Evolutionary conservation across 2,888 invertebrate species (phyloP).

Genomic region (Smittia aterrima): DNA sequence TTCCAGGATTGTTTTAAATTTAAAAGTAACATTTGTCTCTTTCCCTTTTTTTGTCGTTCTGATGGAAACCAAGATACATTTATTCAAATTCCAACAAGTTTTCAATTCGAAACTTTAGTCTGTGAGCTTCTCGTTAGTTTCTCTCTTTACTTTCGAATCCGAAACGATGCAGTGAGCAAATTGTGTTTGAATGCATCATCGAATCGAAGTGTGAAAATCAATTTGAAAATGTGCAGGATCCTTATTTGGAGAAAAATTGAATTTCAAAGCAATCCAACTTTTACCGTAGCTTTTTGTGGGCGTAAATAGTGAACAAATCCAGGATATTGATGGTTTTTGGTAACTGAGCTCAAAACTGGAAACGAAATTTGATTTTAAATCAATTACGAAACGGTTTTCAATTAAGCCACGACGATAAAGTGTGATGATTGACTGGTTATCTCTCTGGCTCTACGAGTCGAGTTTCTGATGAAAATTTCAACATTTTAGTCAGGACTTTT

Average conservation of each 20-base stretch:
- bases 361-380: constrained; percentile 35
- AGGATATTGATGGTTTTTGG: neutral
- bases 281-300: constrained; percentile 34
- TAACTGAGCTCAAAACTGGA: constrained; percentile 5
- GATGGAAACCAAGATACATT: too few relatives aligned
- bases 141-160: too few relatives aligned
- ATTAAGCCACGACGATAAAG: neutral
- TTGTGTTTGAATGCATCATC: neutral
- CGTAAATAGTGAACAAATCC: constrained; percentile 14
- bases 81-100: too few relatives aligned
- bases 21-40: too few relatives aligned
- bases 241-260: constrained; percentile 8
- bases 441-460: too few relatives aligned
- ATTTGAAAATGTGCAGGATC: neutral
- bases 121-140: too few relatives aligned
- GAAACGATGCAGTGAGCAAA: too few relatives aligned
- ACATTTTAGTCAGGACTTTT: too few relatives aligned
- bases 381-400: constrained; percentile 15
- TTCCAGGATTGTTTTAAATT: too few relatives aligned
- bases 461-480: too few relatives aligned
- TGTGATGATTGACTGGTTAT: neutral
- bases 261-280: constrained; percentile 21
- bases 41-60: too few relatives aligned
- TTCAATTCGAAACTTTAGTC: too few relatives aligned
- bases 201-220: constrained; percentile 13